Conservation (phyloP, 2,113 vertebrate species). For the Oplegnathus fasciatus region DNA sequence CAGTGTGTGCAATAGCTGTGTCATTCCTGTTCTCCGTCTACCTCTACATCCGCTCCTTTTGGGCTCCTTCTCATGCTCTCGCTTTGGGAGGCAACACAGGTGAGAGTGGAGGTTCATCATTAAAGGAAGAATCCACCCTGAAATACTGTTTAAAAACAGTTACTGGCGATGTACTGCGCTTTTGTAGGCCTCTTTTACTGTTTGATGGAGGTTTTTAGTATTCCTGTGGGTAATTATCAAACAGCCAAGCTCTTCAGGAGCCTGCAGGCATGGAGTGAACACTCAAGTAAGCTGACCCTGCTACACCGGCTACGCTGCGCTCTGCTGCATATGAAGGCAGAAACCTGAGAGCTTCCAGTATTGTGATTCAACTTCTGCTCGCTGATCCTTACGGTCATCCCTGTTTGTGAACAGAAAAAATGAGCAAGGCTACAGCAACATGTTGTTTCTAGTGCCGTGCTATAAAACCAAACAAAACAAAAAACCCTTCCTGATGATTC, state of each 20-base stretch:
- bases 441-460: not conserved
- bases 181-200: conserved; percentile 8
- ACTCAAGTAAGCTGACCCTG: conserved; percentile 37
- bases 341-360: conserved; percentile 22
- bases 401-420: conserved; percentile 6
- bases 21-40: conserved; percentile 87
- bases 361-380: conserved; percentile 16
- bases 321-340: conserved; percentile 42
- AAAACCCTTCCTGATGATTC: not conserved
- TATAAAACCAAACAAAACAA: not conserved
- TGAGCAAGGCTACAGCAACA: not conserved
- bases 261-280: conserved; percentile 46
- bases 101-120: conserved; percentile 71
- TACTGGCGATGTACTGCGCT: not conserved
- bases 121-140: conserved; percentile 18
- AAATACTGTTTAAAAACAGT: conserved; percentile 13
- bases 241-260: conserved; percentile 49
- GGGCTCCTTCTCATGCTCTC: conserved; percentile 83
- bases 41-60: conserved; percentile 88
- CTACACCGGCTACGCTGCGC: conserved; percentile 3
- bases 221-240: conserved; percentile 58
- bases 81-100: conserved; percentile 91
- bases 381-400: not conserved
- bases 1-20: conserved; percentile 77
- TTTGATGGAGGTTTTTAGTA: conserved; percentile 37